These are phyloP conservation scores for Gnathonemus longibarbis DNA, from an alignment of 2,113 vertebrate species.

Conservation along the genomic window DNA sequence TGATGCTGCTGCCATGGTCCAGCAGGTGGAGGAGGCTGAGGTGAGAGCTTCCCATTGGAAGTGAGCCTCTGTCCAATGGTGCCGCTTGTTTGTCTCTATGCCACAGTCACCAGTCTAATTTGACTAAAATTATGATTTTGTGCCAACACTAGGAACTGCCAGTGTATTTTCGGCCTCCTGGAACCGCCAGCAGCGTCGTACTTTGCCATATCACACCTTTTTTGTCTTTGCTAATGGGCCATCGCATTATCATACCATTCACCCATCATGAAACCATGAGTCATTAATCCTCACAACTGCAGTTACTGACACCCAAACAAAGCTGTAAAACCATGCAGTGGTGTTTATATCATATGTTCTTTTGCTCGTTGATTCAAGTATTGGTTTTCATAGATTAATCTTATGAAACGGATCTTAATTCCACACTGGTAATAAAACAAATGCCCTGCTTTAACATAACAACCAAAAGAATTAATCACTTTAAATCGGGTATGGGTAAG, in stretches of 20 bases:
- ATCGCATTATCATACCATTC: not conserved
- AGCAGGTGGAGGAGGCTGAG: conserved; percentile 75
- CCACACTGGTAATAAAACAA: not conserved
- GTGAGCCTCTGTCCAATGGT: not conserved
- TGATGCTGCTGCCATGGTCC: conserved; percentile 61
- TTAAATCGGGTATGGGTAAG: not conserved
- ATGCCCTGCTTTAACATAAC: not conserved
- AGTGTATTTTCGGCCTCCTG: not conserved
- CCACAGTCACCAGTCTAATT: not conserved
- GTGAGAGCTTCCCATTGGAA: conserved; percentile 48
- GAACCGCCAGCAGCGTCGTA: not conserved
- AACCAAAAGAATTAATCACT: not conserved
- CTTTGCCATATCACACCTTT: not conserved
- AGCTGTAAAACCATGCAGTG: no score
- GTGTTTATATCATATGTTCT: not conserved
- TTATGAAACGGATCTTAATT: no score
- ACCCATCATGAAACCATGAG: no score
- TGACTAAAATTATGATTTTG: not conserved
- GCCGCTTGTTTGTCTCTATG: not conserved
- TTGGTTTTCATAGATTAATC: not conserved
- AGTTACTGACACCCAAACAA: no score
- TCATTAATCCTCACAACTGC: no score
- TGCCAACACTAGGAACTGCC: not conserved
- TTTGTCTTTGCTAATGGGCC: not conserved
- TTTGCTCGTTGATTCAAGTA: not conserved